Conservation (phyloP, 2,888 invertebrate genomes). For the Stenodera caucasica region DNA sequence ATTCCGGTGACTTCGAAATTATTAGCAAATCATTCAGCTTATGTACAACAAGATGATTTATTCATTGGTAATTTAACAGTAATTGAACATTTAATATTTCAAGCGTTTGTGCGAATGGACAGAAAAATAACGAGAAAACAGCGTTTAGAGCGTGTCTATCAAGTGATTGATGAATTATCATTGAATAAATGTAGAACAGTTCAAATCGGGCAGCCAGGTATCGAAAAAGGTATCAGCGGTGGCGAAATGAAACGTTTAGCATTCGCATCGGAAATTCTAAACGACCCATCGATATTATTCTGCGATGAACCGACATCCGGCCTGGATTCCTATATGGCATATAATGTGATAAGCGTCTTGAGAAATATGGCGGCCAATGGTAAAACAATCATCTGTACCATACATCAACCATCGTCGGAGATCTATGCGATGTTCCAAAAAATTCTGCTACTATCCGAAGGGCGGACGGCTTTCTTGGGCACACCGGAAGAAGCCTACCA, state of each 20-base stretch:
- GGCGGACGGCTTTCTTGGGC: slow-evolving; percentile 78
- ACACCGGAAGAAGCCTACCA: slow-evolving; percentile 67
- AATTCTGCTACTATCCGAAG: slow-evolving; percentile 75
- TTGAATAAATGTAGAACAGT: slow-evolving; percentile 88
- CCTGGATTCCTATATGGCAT: slow-evolving; percentile 86
- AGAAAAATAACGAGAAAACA: slow-evolving; percentile 66
- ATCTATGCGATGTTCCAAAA: slow-evolving; percentile 81
- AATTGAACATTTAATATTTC: slow-evolving; percentile 82
- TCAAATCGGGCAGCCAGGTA: slow-evolving; percentile 84
- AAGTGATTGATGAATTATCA: slow-evolving; percentile 86
- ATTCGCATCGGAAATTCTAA: slow-evolving; percentile 93
- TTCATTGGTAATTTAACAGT: slow-evolving; percentile 91
- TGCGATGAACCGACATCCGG: slow-evolving; percentile 95
- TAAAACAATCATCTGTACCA: slow-evolving; percentile 81
- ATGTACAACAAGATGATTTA: slow-evolving; percentile 92
- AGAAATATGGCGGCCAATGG: slow-evolving; percentile 67
- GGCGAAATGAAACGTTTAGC: slow-evolving; percentile 95
- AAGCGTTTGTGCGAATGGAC: slow-evolving; percentile 87
- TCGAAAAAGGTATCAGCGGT: slow-evolving; percentile 90
- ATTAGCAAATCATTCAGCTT: slow-evolving; percentile 79
- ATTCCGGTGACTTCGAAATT: slow-evolving; percentile 71
- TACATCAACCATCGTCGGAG: slow-evolving; percentile 90
- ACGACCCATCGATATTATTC: slow-evolving; percentile 85
- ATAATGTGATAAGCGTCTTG: slow-evolving; percentile 73
- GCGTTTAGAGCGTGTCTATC: slow-evolving; percentile 72